Conservation (phyloP, 1,140 invertebrate species). For the Trachymyrmex septentrionalis region DNA sequence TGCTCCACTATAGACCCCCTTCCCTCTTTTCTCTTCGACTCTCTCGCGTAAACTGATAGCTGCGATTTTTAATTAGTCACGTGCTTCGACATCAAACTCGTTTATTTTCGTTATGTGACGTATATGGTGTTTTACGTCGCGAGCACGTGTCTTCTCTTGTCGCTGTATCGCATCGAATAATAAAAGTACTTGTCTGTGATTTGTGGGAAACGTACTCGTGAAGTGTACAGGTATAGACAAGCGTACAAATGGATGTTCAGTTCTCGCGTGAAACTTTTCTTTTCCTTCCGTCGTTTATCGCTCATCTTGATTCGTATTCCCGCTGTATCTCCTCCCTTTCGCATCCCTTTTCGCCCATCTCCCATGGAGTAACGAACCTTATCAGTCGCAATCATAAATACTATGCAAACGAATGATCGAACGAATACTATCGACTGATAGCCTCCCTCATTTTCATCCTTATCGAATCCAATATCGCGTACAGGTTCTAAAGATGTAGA, state of each 20-base stretch:
- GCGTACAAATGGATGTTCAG: neutral
- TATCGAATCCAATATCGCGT: constrained; percentile 44
- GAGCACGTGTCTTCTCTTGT: constrained; percentile 4
- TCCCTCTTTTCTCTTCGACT: neutral
- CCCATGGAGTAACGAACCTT: constrained; percentile 21
- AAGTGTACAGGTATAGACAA: neutral
- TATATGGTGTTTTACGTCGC: constrained; percentile 25
- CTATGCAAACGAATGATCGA: constrained; percentile 69
- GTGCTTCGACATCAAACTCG: constrained; percentile 21
- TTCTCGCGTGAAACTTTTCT: constrained; percentile 32
- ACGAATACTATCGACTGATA: neutral
- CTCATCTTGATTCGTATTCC: constrained; percentile 62
- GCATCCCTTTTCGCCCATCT: neutral
- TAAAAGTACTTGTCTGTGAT: constrained; percentile 42
- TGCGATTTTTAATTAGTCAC: constrained; percentile 76
- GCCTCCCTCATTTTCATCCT: constrained; percentile 7
- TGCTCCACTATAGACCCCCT: constrained; percentile 20
- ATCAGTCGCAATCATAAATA: constrained; percentile 69
- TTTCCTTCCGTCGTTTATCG: constrained; percentile 48
- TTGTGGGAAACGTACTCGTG: constrained; percentile 12
- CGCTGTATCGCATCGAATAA: constrained; percentile 12
- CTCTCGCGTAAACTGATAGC: constrained; percentile 32
- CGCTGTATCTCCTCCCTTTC: constrained; percentile 3
- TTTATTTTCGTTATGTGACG: constrained; percentile 8
- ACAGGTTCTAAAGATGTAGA: neutral